Evolutionary conservation across 2,888 invertebrate species (phyloP), one percentile per base, ranked within the genome.

Genomic region (Callyntrura sp.): DNA sequence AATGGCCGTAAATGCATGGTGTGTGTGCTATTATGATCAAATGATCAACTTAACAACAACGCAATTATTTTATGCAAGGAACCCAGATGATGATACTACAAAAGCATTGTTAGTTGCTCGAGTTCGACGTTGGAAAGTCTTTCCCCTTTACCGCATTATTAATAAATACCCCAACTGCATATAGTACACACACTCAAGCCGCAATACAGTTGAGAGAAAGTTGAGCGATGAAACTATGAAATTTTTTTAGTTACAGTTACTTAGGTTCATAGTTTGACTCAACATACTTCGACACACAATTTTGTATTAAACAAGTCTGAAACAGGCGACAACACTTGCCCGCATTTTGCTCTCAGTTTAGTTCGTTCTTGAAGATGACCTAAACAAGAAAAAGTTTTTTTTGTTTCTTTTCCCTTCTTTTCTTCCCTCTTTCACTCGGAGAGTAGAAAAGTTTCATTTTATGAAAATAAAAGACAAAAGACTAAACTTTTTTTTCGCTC

Each of bases 251-350:
- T 45, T 70, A 20, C 14, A 51, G n/a, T n/a, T n/a, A n/a, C n/a
- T n/a, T n/a, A n/a, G n/a, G 43, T 65, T 65, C 35, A 14, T 25
- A 43, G 70, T 17, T 45, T 12, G 35, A 6, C 20, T 45, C 14
- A 5, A n/a, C 51, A 51, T 48, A 51, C 48, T 78, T 28, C 25
- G n/a, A 48, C 28, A 78, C 78, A 78, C 78, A 78, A 78, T 51
- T 78, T 73, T 78, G 28, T 78, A 25, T 78, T 78, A 78, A 78
- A 78, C 78, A 78, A 78, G 51, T 55, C 28, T 51, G 14, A 55
- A 78, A 81, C 60, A 60, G 60, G 57, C 60, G 60, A 57, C 60
- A 43, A 57, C 81, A 81, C 60, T 60, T 81, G 81, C 35, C 9
- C 57, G 11, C 25, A 76, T 76, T 23, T 57, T 55, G 8, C 43